Percentiles rank a stretch among this genome's conserved stretches.
Conservation (phyloP, 2,888 invertebrate genomes). For the Calliphora vomitoria region DNA sequence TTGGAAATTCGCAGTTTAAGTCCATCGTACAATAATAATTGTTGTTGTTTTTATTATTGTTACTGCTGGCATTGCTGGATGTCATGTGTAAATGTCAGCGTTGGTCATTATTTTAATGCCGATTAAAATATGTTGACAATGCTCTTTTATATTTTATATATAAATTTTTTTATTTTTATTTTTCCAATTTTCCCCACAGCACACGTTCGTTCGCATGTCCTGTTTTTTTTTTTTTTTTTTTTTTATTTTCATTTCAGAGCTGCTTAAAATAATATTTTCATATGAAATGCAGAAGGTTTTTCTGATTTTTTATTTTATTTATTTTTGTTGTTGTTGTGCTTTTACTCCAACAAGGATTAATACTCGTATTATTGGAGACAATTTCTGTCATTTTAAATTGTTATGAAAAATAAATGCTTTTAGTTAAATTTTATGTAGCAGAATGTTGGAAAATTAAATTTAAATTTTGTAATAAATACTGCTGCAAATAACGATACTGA, state of each 20-base stretch:
- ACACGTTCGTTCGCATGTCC: slow-evolving; percentile 33
- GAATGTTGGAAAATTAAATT: slow-evolving; percentile 1
- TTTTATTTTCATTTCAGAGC: slow-evolving; percentile 42
- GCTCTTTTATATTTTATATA: slow-evolving; percentile 69
- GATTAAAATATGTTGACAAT: slow-evolving; percentile 75
- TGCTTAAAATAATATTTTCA: slow-evolving; percentile 69
- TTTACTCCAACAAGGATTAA: slow-evolving; percentile 43
- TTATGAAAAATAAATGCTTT: slow-evolving; percentile 35
- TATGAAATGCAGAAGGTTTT: slow-evolving; percentile 61
- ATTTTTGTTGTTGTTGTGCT: not conserved
- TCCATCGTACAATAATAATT: slow-evolving; percentile 3
- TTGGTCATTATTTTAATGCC: slow-evolving; percentile 74
- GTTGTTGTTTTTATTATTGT: not conserved
- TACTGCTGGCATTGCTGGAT: slow-evolving; percentile 22
- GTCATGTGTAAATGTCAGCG: slow-evolving; percentile 70
- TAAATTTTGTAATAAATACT: not conserved
- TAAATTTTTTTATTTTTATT: slow-evolving; percentile 22
- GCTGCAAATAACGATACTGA: not conserved
- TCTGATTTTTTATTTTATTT: slow-evolving; percentile 27
- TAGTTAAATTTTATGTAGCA: slow-evolving; percentile 16
- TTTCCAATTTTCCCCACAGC: not conserved
- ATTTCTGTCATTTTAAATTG: slow-evolving; percentile 54
- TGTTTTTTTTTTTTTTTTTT: not conserved
- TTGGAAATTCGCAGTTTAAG: slow-evolving; percentile 33
- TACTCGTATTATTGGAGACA: slow-evolving; percentile 56